Evolutionary conservation across 2,888 invertebrate genomes (phyloP), one percentile per base, ranked within the genome.

Genomic region (Conops quadrifasciatus): DNA sequence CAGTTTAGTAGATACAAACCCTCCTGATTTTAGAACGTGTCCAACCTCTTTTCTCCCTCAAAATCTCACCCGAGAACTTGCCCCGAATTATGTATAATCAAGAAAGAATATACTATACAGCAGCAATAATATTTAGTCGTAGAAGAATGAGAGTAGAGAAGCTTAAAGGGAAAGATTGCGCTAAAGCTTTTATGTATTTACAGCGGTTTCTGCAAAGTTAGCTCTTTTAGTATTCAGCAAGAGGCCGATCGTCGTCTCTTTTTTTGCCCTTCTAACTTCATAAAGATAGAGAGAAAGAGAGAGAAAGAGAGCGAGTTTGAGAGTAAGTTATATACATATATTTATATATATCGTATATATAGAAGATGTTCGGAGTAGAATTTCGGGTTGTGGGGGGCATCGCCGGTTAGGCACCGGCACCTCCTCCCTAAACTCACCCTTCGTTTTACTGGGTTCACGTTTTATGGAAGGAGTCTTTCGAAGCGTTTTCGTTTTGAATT

Each of bases 401-500:
- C 7, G 15, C 24, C 19, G 53, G 13, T 21, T 49, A 26, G 43
- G 71, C 70, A 62, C 75, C 75, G 51, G 67, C n/a, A n/a, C n/a
- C n/a, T 45, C 36, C 36, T 36, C 21, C 19, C 43, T 30, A 2
- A 68, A 84, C 84, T 84, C 79, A 84, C 83, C 83, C 75, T 80
- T 83, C 71, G 83, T 80, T 70, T 80, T 83, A 79, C 82, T 83
- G 67, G 73, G 78, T 73, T 84, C 83, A 72, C 82, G 83, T 70
- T 84, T 84, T 59, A 84, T 81, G 64, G 83, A 81, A 70, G 81
- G 80, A 70, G 84, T 80, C 79, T 85, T 84, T 72, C 83, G 82
- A 71, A 85, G 78, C 65, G 84, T 81, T 75, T 84, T 83, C 78
- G 85, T 85, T 78, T 83, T 84, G 74, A 85, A 84, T 74, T 84